Base-by-base conservation (phyloP, 2,113 vertebrate genomes). In the Lampris megalopsis region DNA sequence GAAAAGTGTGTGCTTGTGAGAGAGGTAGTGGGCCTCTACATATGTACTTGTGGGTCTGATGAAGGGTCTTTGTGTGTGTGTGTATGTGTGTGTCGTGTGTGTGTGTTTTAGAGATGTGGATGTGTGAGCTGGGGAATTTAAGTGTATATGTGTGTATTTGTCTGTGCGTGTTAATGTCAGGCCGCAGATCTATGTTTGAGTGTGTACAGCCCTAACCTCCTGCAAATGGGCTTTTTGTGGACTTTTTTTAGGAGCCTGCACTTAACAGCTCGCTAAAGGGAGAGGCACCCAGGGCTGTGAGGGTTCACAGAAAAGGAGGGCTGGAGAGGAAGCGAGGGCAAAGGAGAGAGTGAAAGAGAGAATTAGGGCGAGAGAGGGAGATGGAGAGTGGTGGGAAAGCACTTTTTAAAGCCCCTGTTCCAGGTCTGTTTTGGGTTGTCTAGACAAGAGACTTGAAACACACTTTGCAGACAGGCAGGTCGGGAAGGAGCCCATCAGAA, bases 231-330 rank as follows among this genome's bases (percentile, higher is more conserved):
- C 90, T 94, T 92, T 93, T 86, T 92, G 92, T 94, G 89, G 89
- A 85, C 85, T 85, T 92, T 92, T 94, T 92, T 90, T 85, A 24
- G 91, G 90, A 91, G 75, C 77, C 86, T 77, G 93, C 93, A 93
- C 94, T 95, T 90, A 93, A 92, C 88, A 85, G 88, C 88, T 93
- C 86, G 89, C 90, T 94, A 88, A 90, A 90, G 93, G 92, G 92
- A 94, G 88, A 89, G 86, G 79, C 91, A 62, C 85, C 79, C 69
- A 40, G 81, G 86, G 86, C 89, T 89, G 79, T 75, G 69, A 87
- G 87, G 81, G 80, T 82, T 88, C 53, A 82, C 73, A 82, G 84
- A 85, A 88, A 90, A 87, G 8, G 81, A 87, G 90, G 87, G 91
- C 85, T 87, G 37, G 60, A 41, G 41, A 49, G 53, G 47, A 57